phyloP scores from a whole-genome alignment of 2,797 vertebrate species.

The Odontamblyopus lacepedii region DNA sequence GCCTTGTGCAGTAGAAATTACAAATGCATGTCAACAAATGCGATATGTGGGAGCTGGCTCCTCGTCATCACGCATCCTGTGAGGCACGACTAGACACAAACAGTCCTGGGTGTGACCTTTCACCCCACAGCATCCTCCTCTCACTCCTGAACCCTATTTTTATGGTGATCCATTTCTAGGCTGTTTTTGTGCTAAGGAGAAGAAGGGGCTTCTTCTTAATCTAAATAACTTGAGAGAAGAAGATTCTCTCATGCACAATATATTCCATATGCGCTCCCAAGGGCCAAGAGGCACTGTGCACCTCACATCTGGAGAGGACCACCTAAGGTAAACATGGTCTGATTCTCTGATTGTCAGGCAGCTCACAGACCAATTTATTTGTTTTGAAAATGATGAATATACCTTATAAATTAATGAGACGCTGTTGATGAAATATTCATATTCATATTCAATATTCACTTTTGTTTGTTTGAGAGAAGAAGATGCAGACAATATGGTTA shows the following conservation, averaged over 20 bases:
- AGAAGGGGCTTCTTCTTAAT: slow-evolving; percentile 31
- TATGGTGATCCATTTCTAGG: slow-evolving; percentile 56
- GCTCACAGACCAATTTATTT: slow-evolving; percentile 22
- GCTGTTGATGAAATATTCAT: neutral
- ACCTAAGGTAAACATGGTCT: slow-evolving; percentile 61
- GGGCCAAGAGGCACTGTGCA: slow-evolving; percentile 51
- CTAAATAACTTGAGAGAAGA: slow-evolving; percentile 40
- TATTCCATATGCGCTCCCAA: slow-evolving; percentile 68
- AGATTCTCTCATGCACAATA: slow-evolving; percentile 56
- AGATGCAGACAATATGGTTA: neutral
- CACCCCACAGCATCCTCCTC: slow-evolving; percentile 3
- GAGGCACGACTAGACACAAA: slow-evolving; percentile 54
- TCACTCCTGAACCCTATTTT: slow-evolving; percentile 23
- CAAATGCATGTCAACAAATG: neutral
- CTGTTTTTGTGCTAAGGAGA: slow-evolving; percentile 36
- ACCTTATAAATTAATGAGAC: neutral
- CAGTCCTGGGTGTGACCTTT: slow-evolving; percentile 31
- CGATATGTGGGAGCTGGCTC: slow-evolving; percentile 21
- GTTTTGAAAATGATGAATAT: neutral
- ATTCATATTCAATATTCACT: neutral
- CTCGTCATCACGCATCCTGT: slow-evolving; percentile 18
- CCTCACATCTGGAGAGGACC: slow-evolving; percentile 71
- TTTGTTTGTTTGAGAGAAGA: neutral
- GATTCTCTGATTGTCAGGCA: slow-evolving; percentile 41
- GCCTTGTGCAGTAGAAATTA: neutral